Evolutionary conservation across 2,888 invertebrate species (phyloP).

Genomic region (Operophtera brumata): DNA sequence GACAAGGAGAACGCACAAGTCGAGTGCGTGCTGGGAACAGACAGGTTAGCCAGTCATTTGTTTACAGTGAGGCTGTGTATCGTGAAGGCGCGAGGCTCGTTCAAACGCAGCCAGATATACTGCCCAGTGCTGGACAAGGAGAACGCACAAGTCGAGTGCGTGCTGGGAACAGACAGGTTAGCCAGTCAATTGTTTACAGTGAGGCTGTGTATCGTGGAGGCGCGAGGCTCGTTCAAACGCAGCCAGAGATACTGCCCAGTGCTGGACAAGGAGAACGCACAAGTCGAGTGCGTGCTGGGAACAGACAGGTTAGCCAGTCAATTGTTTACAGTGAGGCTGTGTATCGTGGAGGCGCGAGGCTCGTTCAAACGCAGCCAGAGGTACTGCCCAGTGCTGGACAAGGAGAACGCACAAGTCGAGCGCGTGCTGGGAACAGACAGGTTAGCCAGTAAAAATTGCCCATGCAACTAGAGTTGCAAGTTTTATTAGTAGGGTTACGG

Average conservation of each 20-base stretch:
- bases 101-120: slow-evolving; percentile 81
- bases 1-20: slow-evolving; percentile 82
- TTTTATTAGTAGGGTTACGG: too few species aligned
- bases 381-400: slow-evolving; percentile 84
- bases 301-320: slow-evolving; percentile 83
- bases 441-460: too few species aligned
- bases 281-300: slow-evolving; percentile 86
- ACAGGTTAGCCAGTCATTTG: slow-evolving; percentile 81
- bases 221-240: slow-evolving; percentile 81
- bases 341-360: slow-evolving; percentile 85
- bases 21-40: slow-evolving; percentile 86
- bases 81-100: slow-evolving; percentile 83
- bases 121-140: slow-evolving; percentile 83
- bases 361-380: slow-evolving; percentile 80
- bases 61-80: slow-evolving; percentile 85
- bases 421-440: slow-evolving; percentile 87
- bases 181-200: slow-evolving; percentile 76
- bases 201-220: slow-evolving; percentile 86
- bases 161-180: slow-evolving; percentile 85
- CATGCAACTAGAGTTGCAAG: too few species aligned
- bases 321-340: slow-evolving; percentile 82
- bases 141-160: slow-evolving; percentile 84
- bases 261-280: slow-evolving; percentile 80
- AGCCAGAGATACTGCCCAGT: slow-evolving; percentile 83
- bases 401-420: slow-evolving; percentile 82